Base-by-base conservation (phyloP, 1,140 invertebrate species). In the Aphelenchoides avenae region DNA sequence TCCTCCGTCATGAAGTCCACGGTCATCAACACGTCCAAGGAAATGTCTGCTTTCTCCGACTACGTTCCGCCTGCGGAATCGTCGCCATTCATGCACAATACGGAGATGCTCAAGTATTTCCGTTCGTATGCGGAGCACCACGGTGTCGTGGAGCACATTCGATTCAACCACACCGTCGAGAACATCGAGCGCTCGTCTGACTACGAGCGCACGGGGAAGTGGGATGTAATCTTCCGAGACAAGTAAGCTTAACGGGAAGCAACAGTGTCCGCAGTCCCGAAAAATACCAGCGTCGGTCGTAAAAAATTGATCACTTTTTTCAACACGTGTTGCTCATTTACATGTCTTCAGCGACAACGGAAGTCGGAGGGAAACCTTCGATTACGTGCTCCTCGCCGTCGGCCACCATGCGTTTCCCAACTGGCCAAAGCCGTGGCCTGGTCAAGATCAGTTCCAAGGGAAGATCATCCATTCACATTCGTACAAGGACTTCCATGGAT, bases 1-100 rank as follows among this genome's bases (percentile, higher is more conserved):
- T 71, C 70, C 0, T 78, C 78, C 3, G 78, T 80, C 0, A 75
- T 78, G 72, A 67, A 70, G 30, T 70, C 70, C n/a, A 79, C 77
- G 1, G 64, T 81, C 5, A 77, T 78, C 47, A 81, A 82, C 62
- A 78, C 79, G 0, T 79, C 78, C 36, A 82, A 82, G 53, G 81
- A 81, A 61, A 73, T 82, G 66, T 79, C 78, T 65, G 68, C 74
- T 0, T 82, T 71, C 31, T 29, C 22, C 11, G 55, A 82, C 60
- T 82, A 77, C 49, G 80, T 80, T 2, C 78, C 78, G 5, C 77
- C 79, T 2, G 54, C 49, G 11, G 68, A 79, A 4, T 78, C 57
- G 31, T 74, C 50, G 1, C 30, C 27, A 30, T 81, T 73, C 54
- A 79, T 80, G 79, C 78, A 76, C 58, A 75, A 80, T 57, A 65